Evolutionary conservation across 2,113 vertebrate species (phyloP).

Genomic region (Romanogobio albipinnatus): DNA sequence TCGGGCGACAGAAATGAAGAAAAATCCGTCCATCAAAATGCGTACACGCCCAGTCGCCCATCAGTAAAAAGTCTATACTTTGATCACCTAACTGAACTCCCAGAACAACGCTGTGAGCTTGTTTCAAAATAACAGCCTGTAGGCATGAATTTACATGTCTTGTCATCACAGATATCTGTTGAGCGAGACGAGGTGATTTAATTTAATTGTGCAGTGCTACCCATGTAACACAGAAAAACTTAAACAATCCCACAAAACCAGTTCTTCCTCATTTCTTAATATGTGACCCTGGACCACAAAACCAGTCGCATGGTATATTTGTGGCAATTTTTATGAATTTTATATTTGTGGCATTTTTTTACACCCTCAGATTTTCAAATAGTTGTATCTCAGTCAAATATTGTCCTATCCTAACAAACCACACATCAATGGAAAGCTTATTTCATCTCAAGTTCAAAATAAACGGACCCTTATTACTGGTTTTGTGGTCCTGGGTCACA

Average conservation of each 20-base stretch:
- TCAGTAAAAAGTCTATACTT: constrained; percentile 6
- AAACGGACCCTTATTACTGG: too few relatives aligned
- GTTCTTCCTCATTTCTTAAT: not conserved
- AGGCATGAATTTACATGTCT: constrained; percentile 12
- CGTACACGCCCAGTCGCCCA: not conserved
- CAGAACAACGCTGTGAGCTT: not conserved
- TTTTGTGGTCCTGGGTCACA: too few relatives aligned
- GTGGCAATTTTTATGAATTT: too few relatives aligned
- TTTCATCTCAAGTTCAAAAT: too few relatives aligned
- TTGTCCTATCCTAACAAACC: too few relatives aligned
- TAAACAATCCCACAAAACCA: not conserved
- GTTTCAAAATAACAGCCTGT: not conserved
- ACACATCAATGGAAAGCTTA: too few relatives aligned
- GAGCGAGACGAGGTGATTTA: not conserved
- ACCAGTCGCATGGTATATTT: too few relatives aligned
- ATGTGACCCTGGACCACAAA: too few relatives aligned
- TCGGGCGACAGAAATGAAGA: not conserved
- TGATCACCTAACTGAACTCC: constrained; percentile 1
- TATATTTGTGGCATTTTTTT: too few relatives aligned
- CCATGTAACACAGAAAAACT: not conserved
- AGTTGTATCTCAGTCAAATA: too few relatives aligned
- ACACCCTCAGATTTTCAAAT: too few relatives aligned
- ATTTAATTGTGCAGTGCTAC: not conserved
- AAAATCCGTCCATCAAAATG: not conserved
- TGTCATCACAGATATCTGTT: not conserved